phyloP scores from a whole-genome alignment of 2,113 vertebrate genomes.

The Malurus elegans region DNA sequence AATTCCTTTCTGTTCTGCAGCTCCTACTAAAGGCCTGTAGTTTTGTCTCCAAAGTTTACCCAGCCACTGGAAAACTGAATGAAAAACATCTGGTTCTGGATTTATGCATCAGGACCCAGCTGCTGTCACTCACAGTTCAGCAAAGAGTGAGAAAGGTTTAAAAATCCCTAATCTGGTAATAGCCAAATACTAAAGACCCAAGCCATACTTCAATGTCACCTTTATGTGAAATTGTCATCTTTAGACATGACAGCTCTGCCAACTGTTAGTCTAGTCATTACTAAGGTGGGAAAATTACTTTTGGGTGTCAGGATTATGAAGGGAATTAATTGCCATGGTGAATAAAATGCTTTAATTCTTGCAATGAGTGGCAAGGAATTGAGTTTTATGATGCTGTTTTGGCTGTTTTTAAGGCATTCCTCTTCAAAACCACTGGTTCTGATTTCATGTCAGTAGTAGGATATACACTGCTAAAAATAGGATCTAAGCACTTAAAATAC shows the following conservation, averaged over 20 bases:
- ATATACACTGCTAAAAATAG: constrained; percentile 4
- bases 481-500: not conserved
- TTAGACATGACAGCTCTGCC: not conserved
- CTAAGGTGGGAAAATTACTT: not conserved
- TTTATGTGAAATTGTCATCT: not conserved
- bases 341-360: constrained; percentile 3
- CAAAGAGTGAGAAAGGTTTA: not conserved
- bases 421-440: constrained; percentile 5
- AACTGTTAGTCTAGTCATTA: not conserved
- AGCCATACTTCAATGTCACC: not conserved
- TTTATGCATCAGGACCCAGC: not conserved
- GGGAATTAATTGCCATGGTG: not conserved
- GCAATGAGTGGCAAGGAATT: not conserved
- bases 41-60: not conserved
- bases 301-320: not conserved
- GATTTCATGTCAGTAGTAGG: not conserved
- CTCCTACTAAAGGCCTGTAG: not conserved
- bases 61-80: not conserved
- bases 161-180: not conserved
- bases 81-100: not conserved
- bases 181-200: not conserved
- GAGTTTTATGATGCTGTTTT: not conserved
- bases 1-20: not conserved
- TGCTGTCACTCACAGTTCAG: not conserved
- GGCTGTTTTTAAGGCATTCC: constrained; percentile 55